Conservation (phyloP, 1,140 invertebrate genomes). For the Ips nitidus region DNA sequence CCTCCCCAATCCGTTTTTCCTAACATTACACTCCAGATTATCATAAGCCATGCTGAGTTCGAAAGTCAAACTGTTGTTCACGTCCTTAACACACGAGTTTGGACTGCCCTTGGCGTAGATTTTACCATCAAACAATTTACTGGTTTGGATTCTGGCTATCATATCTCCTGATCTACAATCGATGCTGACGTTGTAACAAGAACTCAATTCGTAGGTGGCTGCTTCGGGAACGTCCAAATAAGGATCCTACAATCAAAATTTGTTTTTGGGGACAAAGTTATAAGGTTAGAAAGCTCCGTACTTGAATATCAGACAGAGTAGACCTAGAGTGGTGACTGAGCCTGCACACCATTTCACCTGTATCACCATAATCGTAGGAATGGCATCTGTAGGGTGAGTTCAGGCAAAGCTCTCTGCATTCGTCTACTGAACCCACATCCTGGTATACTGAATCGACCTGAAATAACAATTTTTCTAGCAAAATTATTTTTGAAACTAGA, state of each 20-base stretch:
- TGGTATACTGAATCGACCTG: conserved; percentile 87
- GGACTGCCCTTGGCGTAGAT: conserved; percentile 92
- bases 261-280: background rate
- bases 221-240: conserved; percentile 87
- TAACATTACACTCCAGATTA: conserved; percentile 86
- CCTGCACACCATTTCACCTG: conserved; percentile 88
- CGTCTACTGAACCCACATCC: conserved; percentile 81
- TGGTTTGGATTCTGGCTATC: conserved; percentile 88
- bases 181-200: conserved; percentile 93
- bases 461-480: background rate
- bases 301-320: conserved; percentile 84
- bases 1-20: conserved; percentile 79
- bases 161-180: conserved; percentile 90
- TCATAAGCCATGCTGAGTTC: conserved; percentile 89
- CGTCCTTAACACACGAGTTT: conserved; percentile 86
- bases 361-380: conserved; percentile 91
- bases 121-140: conserved; percentile 90
- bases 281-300: conserved; percentile 46
- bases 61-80: conserved; percentile 81
- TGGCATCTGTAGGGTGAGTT: conserved; percentile 85
- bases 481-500: background rate
- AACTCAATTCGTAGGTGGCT: conserved; percentile 87
- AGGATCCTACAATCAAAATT: conserved; percentile 65
- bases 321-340: conserved; percentile 87
- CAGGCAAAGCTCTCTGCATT: conserved; percentile 84